A percentile compares a stretch with the other conserved stretches of the same genome.
Conservation (phyloP, 2,113 vertebrate species). For the Mesocricetus auratus region DNA sequence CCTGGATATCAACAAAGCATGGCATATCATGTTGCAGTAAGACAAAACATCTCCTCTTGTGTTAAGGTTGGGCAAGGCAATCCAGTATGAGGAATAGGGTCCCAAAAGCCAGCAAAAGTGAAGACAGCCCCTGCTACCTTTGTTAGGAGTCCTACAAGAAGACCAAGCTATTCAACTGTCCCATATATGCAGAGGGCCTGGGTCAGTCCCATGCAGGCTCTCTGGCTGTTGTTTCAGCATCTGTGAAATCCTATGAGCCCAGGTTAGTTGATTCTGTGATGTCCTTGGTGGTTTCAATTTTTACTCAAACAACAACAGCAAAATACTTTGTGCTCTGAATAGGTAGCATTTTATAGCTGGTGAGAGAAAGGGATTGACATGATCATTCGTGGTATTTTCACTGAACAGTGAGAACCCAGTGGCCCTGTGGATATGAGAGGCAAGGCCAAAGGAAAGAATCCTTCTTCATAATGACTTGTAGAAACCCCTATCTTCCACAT, state of each 20-base stretch:
- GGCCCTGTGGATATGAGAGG: not conserved
- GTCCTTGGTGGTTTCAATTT: not conserved
- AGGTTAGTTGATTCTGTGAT: not conserved
- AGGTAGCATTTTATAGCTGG: not conserved
- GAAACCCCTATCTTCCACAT: too few species aligned
- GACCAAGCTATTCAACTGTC: not conserved
- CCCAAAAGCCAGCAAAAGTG: not conserved
- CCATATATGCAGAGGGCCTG: not conserved
- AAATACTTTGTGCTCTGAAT: not conserved
- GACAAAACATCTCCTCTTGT: not conserved
- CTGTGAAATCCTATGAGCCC: not conserved
- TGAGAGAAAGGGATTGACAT: not conserved
- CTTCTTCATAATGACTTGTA: not conserved
- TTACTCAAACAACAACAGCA: not conserved
- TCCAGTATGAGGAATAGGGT: not conserved
- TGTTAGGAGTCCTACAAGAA: not conserved
- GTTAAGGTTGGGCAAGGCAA: not conserved
- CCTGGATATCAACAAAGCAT: not conserved
- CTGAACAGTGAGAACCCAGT: not conserved
- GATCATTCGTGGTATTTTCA: not conserved
- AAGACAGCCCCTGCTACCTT: not conserved
- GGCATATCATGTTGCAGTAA: not conserved
- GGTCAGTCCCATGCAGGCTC: not conserved
- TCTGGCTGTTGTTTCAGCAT: not conserved
- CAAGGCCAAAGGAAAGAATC: not conserved